Evolutionary conservation across 1,140 invertebrate species (phyloP), one percentile per base, ranked within the genome.

Genomic region (Acarapis woodi): DNA sequence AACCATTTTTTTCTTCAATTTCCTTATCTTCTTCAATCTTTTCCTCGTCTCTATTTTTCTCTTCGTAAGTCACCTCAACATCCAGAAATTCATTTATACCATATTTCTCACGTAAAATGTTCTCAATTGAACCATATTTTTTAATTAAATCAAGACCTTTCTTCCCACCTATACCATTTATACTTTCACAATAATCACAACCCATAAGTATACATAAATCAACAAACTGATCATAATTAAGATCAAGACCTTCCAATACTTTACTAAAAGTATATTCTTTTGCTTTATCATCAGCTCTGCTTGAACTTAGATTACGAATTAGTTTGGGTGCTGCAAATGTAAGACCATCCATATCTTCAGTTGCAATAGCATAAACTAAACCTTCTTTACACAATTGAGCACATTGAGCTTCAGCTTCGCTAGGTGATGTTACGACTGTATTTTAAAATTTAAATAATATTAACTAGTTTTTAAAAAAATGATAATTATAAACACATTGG

Each of bases 291-390:
- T 26, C 23, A 12, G 21, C 26, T 23, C 37, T 20, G 32, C 37
- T 34, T 20, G 34, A 32, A 25, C 32, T 41, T 16, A 43, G 25
- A 46, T 49, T 40, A 42, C 59, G 25, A 63, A 45, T 31, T 12
- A 45, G 25, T 28, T 35, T 33, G 4, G 42, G 38, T 0, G 83
- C 72, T 3, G 88, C 90, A 61, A 99, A 99, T 0, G 90, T 97
- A 3, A 99, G 59, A 0, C 83, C 83, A 57, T 99, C 93, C 93
- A 99, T 99, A 68, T 99, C 93, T 54, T 99, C 93, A 2, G 93
- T 99, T 1, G 88, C 93, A 8, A 79, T 75, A 2, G 75, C 90
- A 56, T 65, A 97, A 0, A 94, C 83, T 60, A 90, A 85, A 12
- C 79, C 83, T 12, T 71, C 46, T 57, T 85, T 88, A 0, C 79